Base-by-base conservation (phyloP, 2,888 invertebrate genomes). In the Agrenia bidenticulata region DNA sequence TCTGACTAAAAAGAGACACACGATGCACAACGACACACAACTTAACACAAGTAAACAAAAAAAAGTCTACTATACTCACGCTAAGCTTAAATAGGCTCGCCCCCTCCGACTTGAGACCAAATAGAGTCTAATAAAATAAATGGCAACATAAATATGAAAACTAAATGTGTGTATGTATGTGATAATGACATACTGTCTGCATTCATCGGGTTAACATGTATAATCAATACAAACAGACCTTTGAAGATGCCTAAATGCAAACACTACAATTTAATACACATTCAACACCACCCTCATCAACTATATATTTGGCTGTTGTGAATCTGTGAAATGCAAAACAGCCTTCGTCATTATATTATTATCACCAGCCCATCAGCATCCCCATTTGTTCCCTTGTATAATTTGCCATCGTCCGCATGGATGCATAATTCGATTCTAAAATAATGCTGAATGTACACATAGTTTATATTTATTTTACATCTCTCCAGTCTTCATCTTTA, bases 341-440 rank as follows among this genome's bases (percentile, higher is more conserved):
- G 45, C 45, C 45, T 9, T 45, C 45, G 19, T 19, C 45, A 11
- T 45, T 19, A 45, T 15, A 17, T 45, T n/a, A 45, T 45, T 5
- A 45, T 45, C 15, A 7, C 32, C 4, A 32, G 32, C 11, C 32
- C 32, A 7, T 7, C 11, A 32, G 5, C 5, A 32, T 32, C n/a
- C n/a, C n/a, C n/a, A n/a, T n/a, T n/a, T n/a, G n/a, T n/a, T n/a
- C n/a, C n/a, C n/a, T n/a, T n/a, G n/a, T n/a, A n/a, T n/a, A n/a
- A n/a, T n/a, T n/a, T n/a, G 11, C 11, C 32, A 32, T 32, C 19
- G n/a, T 45, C 5, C 45, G 45, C 45, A 5, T 45, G n/a, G 15
- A 45, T 45, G 45, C 45, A 45, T 45, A 45, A 45, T 45, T 45
- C 19, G 45, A 45, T 45, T 19, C 19, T 17, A 45, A 45, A 45